A percentile compares a stretch with the other conserved stretches of the same genome.
Conservation (phyloP, 2,888 invertebrate genomes). For the Phaonia tiefii region DNA sequence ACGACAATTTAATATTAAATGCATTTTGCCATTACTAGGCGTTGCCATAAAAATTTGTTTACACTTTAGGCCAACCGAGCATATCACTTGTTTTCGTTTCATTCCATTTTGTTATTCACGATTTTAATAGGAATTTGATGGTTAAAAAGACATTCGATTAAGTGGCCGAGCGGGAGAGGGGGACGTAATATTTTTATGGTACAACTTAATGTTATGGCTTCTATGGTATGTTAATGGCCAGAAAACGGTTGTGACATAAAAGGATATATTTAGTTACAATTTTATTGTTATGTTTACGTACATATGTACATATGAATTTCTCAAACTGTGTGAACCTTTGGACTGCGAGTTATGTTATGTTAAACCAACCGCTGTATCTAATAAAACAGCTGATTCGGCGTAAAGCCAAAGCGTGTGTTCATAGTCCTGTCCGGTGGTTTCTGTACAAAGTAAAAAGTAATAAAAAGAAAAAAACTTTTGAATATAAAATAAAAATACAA, state of each 20-base stretch:
- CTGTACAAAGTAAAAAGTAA: conserved; percentile 13
- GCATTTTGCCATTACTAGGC: conserved; percentile 13
- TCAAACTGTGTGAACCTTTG: conserved; percentile 16
- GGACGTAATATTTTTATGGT: conserved; percentile 20
- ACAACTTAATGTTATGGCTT: conserved; percentile 31
- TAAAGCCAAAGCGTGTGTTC: neutral
- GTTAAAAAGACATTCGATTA: neutral
- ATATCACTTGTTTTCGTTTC: conserved; percentile 16
- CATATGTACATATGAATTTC: conserved; percentile 26
- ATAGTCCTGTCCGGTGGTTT: no score
- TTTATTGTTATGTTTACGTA: conserved; percentile 48
- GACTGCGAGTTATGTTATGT: neutral
- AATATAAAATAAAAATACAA: neutral
- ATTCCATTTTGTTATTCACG: conserved; percentile 23
- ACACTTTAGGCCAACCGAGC: neutral
- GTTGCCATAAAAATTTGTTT: conserved; percentile 30
- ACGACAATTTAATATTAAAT: neutral
- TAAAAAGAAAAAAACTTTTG: conserved; percentile 26
- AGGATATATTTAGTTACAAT: conserved; percentile 20
- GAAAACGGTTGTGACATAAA: conserved; percentile 40
- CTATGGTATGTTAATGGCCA: conserved; percentile 42
- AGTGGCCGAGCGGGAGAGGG: no score
- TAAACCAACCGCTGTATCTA: conserved; percentile 12
- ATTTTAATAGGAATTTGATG: conserved; percentile 38
- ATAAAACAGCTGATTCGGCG: conserved; percentile 37